Evolutionary conservation across 2,797 vertebrate genomes (phyloP).

Genomic region (Sebastes taczanowskii): DNA sequence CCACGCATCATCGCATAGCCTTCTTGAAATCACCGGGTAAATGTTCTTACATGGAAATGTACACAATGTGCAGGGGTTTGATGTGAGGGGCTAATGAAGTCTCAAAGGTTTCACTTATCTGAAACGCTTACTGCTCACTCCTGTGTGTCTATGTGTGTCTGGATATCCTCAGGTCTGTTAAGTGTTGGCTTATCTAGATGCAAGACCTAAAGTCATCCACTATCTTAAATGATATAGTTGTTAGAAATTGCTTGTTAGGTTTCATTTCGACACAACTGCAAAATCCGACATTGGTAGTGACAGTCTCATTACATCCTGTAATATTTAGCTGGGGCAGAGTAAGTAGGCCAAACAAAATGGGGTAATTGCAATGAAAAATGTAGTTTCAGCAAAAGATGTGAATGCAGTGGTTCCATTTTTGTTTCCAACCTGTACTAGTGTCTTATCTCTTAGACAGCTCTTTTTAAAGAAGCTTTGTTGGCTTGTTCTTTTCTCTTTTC

Average conservation of each 20-base stretch:
- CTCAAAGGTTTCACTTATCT: constrained; percentile 70
- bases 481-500: background rate
- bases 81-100: constrained; percentile 73
- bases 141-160: constrained; percentile 3
- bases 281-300: constrained; percentile 57
- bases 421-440: background rate
- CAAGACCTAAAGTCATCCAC: constrained; percentile 21
- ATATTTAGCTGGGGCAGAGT: constrained; percentile 60
- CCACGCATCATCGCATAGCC: constrained; percentile 56
- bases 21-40: constrained; percentile 69
- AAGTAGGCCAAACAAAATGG: constrained; percentile 68
- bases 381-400: constrained; percentile 47
- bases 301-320: constrained; percentile 61
- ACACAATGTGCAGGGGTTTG: constrained; percentile 61
- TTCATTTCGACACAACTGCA: constrained; percentile 43
- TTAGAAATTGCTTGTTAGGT: constrained; percentile 61
- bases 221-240: constrained; percentile 34
- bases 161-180: constrained; percentile 16
- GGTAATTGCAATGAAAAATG: constrained; percentile 50
- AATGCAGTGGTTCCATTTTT: constrained; percentile 19
- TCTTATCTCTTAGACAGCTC: background rate
- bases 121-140: constrained; percentile 49
- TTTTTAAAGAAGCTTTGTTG: background rate
- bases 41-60: constrained; percentile 70
- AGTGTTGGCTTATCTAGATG: constrained; percentile 15